Evolutionary conservation across 2,797 vertebrate species (phyloP), one percentile per base, ranked within the genome.

Genomic region (Bucorvus abyssinicus): DNA sequence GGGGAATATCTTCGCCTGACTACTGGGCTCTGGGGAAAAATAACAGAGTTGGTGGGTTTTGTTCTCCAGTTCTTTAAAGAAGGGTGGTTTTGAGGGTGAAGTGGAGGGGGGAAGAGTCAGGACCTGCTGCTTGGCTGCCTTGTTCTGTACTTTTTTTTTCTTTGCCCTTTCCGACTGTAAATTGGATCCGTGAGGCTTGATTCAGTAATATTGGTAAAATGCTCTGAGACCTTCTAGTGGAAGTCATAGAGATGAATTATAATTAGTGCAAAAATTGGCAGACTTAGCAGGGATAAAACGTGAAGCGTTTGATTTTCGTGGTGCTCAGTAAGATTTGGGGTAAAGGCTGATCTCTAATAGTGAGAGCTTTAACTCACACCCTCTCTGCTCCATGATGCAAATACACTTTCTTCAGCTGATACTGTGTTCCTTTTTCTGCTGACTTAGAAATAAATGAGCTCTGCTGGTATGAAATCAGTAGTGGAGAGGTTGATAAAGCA

Each of bases 201-300:
- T 69, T 68, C 80, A 44, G 83, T 6, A 36, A 70, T 82, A 30
- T 27, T 82, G 77, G 75, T 67, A 64, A 52, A 47, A 87, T 45
- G 73, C 82, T 93, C 70, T 4, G 53, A 94, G 94, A 79, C 88
- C 91, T 93, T 76, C 84, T 11, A n/a, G 60, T 32, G 75, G 67
- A 84, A 89, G 86, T 92, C 78, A 45, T 22, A n/a, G 81, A 87
- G 90, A 60, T 53, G 78, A n/a, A 74, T 93, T 95, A 95, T 92
- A 94, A 90, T 95, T 84, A 96, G 83, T 93, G 82, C 84, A 90
- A 68, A 52, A 94, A 80, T 60, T 92, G 92, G 92, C 95, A 95
- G 80, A 36, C 88, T 14, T 64, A 59, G 74, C 80, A 56, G 75
- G 45, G 67, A 52, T 9, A 49, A 10, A 64, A 90, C 60, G 44